Evolutionary conservation across 2,113 vertebrate species (phyloP), one percentile per base, ranked within the genome.

Genomic region (Circaetus cinerascens): DNA sequence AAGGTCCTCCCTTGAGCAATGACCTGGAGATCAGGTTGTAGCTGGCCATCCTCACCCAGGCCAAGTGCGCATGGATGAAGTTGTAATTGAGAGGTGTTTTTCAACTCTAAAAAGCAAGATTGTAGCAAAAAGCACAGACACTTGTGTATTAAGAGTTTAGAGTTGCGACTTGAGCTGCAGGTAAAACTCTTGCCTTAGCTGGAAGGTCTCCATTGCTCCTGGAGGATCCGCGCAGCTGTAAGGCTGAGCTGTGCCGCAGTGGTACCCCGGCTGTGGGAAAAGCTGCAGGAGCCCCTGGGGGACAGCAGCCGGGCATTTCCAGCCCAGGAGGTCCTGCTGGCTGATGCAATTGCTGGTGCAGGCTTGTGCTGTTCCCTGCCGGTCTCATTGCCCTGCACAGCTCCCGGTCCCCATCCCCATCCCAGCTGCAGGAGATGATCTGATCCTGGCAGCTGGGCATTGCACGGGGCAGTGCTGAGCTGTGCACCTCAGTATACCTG

Each of bases 371-470:
- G 1, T 45, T 43, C 19, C 38, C 50, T 34, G 29, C 23, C 2
- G 0, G 8, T 11, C 30, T 77, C 45, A n/a, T 32, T 4, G 3
- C 26, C 30, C 53, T 11, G 15, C 1, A 4, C 13, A 38, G 15
- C 10, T 23, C 20, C 26, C 1, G 2, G 12, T 25, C 20, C 62
- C 38, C 18, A 20, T 55, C 34, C 10, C 23, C 38, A 27, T 53
- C 48, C 60, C 2, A 2, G 16, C 34, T 1, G 0, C 0, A 3
- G 74, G 34, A 51, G 2, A 14, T 32, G 16, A 18, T 51, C 55
- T 17, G 18, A 29, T 62, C 34, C 40, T 34, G 66, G 46, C 55
- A 62, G 27, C 27, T 7, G 4, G 62, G 62, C 17, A 21, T 17
- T 18, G 30, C 55, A 11, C 1, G 1, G 30, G 41, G 32, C 45